These are phyloP conservation scores for Campoplex nolae DNA, from an alignment of 2,888 invertebrate genomes.

Conservation along the genomic window DNA sequence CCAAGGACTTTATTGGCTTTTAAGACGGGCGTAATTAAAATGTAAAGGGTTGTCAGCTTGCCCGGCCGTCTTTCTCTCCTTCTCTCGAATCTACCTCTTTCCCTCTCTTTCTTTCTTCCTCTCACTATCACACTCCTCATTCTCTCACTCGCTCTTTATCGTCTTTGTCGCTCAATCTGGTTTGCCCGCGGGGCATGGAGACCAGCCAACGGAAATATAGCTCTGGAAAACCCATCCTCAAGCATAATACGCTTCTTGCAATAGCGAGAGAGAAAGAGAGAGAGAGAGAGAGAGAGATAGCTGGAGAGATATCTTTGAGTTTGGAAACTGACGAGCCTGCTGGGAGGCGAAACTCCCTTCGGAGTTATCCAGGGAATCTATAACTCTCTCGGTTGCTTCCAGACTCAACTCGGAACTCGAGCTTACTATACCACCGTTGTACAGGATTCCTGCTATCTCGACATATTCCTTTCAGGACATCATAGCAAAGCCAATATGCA, in stretches of 20 bases:
- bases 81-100: constrained; percentile 47
- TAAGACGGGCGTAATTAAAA: constrained; percentile 82
- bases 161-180: constrained; percentile 65
- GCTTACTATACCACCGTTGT: neutral
- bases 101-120: constrained; percentile 39
- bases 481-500: neutral
- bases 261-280: constrained; percentile 31
- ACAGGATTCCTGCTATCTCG: neutral
- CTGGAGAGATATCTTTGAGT: constrained; percentile 62
- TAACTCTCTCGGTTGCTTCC: constrained; percentile 62
- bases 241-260: constrained; percentile 46
- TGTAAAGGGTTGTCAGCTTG: constrained; percentile 80
- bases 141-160: constrained; percentile 21
- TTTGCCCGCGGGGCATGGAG: constrained; percentile 48
- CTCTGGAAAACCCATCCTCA: constrained; percentile 46
- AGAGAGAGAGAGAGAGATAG: neutral
- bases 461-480: neutral
- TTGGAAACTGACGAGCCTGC: constrained; percentile 67
- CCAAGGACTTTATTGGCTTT: constrained; percentile 81
- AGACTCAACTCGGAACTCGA: constrained; percentile 50
- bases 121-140: constrained; percentile 39
- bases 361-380: constrained; percentile 56
- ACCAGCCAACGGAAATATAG: constrained; percentile 52
- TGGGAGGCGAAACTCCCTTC: constrained; percentile 59
- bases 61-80: constrained; percentile 58